Base-by-base conservation (phyloP, 2,113 vertebrate species). In the Hippocampus abdominalis region DNA sequence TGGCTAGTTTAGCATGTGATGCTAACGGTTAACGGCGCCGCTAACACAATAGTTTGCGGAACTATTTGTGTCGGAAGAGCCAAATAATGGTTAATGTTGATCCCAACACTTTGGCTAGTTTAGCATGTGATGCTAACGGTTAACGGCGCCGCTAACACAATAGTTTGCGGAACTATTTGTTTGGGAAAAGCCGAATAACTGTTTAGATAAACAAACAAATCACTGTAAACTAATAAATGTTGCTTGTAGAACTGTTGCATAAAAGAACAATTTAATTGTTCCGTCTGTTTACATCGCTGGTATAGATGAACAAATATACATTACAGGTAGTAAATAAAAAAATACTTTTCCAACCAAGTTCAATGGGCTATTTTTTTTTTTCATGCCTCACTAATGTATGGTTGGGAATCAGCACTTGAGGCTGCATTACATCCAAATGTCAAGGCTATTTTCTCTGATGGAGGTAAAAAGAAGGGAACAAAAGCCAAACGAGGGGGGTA, bases 321-420 rank as follows among this genome's bases (percentile, higher is more conserved):
- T 15, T 15, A 46, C 15, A 4, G 12, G 9, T 3, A 23, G n/a
- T 54, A 54, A 54, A n/a, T 53, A 1, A 53, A 8, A 18, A n/a
- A 21, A n/a, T 13, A 29, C 2, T 32, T 29, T 59, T 59, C 25
- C 15, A 0, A 59, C 25, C 57, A 32, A 29, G 27, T 59, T 29
- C 5, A 59, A 32, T 8, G 32, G 27, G 5, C 29, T 36, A 36
- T 36, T 59, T 7, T 18, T 59, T 59, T 82, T 86, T 80, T 86
- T 88, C 83, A 82, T 80, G 66, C 74, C 76, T 86, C 85, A 81
- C 75, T 53, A 3, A 21, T 29, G 3, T 13, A 10, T 59, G 57
- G 3, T 59, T 59, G 5, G 27, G 25, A 16, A 59, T 18, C 56
- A 54, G 9, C 23, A n/a, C 53, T 56, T 25, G 11, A 25, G 21